These are phyloP conservation scores for Ennomos erosarius DNA, from an alignment of 2,888 invertebrate genomes.

Conservation along the genomic window DNA sequence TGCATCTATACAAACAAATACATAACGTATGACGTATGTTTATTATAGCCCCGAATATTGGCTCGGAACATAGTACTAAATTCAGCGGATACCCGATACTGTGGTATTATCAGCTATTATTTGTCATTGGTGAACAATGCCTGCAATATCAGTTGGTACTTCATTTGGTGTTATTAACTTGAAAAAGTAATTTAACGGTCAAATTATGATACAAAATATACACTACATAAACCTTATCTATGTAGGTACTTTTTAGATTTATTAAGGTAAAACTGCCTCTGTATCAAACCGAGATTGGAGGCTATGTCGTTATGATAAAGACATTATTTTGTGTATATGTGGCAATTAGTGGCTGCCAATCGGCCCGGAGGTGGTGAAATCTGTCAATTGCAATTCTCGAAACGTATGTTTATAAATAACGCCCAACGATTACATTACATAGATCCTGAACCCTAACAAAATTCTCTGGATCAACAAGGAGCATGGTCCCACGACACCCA, in stretches of 20 bases:
- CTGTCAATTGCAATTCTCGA: too few species aligned
- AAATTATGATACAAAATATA: constrained; percentile 41
- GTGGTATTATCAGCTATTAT: constrained; percentile 84
- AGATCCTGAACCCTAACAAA: too few species aligned
- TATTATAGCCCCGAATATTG: constrained; percentile 81
- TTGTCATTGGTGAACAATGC: constrained; percentile 82
- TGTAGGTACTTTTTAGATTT: constrained; percentile 7
- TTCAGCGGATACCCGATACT: constrained; percentile 80
- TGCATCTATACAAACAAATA: constrained; percentile 38
- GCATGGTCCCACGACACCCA: too few species aligned
- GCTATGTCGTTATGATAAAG: too few species aligned
- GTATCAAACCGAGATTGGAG: too few species aligned
- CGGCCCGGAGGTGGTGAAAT: too few species aligned
- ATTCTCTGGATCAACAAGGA: too few species aligned
- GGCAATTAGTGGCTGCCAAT: too few species aligned
- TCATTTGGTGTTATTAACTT: constrained; percentile 70
- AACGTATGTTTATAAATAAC: too few species aligned
- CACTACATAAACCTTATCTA: background rate
- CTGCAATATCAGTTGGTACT: constrained; percentile 61
- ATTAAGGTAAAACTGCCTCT: constrained; percentile 3
- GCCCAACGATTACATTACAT: too few species aligned
- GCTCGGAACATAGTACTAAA: constrained; percentile 81
- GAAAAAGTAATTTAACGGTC: constrained; percentile 39
- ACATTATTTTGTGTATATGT: too few species aligned
- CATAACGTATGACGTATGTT: constrained; percentile 64